These are phyloP conservation scores for Chaetoderma sp. DNA, from an alignment of 2,888 invertebrate genomes.

Conservation along the genomic window DNA sequence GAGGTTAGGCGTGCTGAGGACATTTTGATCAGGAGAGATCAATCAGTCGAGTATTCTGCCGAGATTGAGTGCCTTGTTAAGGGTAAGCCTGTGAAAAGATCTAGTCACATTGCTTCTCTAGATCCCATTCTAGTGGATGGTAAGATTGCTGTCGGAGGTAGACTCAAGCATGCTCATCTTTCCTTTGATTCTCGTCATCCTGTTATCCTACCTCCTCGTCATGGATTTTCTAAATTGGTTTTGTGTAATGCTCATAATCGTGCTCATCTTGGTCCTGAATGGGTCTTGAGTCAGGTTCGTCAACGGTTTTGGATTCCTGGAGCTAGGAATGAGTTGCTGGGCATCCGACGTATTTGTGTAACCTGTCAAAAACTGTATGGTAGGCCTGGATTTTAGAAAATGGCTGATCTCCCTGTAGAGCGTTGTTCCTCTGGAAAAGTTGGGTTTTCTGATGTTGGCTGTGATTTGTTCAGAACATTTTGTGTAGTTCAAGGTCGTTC, in stretches of 20 bases:
- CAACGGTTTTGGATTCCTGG: constrained; percentile 11
- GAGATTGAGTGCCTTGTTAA: no score
- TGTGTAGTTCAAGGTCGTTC: not conserved
- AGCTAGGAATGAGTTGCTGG: not conserved
- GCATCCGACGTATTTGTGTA: not conserved
- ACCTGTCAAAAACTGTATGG: constrained; percentile 10
- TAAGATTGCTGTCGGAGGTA: not conserved
- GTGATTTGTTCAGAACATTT: constrained; percentile 23
- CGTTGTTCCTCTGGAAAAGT: not conserved
- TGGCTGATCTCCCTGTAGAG: constrained; percentile 17
- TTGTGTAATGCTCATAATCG: constrained; percentile 1
- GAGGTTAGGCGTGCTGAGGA: no score
- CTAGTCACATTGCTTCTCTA: no score
- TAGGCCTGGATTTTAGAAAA: not conserved
- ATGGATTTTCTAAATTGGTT: not conserved
- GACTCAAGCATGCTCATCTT: not conserved
- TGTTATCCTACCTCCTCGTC: constrained; percentile 2
- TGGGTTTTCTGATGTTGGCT: constrained; percentile 6
- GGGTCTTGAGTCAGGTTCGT: constrained; percentile 4
- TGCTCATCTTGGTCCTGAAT: constrained; percentile 9
- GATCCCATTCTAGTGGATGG: not conserved
- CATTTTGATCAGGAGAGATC: no score
- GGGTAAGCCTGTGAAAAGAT: no score
- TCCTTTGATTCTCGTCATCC: not conserved
- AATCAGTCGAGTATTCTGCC: no score